Percentiles rank a stretch among this genome's conserved stretches.
phyloP scores from a whole-genome alignment of 2,888 invertebrate species.

The Andrena praecox region DNA sequence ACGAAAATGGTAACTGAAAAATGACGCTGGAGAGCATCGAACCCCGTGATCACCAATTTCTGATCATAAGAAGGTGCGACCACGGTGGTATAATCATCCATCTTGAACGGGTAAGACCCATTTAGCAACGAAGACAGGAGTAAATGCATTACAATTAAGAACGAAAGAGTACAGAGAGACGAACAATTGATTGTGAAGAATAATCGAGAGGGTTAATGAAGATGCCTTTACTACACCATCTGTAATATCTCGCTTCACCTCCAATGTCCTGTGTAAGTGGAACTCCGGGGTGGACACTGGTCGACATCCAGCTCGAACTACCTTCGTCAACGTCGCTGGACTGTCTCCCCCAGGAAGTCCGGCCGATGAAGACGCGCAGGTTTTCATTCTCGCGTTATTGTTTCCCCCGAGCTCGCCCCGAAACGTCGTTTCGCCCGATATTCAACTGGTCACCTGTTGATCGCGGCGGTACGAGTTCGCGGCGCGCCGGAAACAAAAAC shows the following conservation, averaged over 20 bases:
- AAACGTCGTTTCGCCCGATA: conserved; percentile 61
- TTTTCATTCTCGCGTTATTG: conserved; percentile 31
- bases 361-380: background rate
- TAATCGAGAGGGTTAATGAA: background rate
- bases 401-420: conserved; percentile 15
- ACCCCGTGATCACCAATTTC: too few species aligned
- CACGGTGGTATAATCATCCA: too few species aligned
- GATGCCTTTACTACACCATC: too few species aligned
- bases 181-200: too few species aligned
- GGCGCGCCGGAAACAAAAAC: conserved; percentile 65
- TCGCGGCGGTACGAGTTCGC: conserved; percentile 51
- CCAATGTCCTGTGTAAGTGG: background rate
- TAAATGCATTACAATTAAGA: too few species aligned
- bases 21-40: too few species aligned
- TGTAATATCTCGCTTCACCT: background rate
- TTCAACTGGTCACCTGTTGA: conserved; percentile 74
- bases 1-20: too few species aligned
- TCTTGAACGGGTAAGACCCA: too few species aligned
- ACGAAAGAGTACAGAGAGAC: too few species aligned
- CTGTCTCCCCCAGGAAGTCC: background rate
- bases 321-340: background rate
- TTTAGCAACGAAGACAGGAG: too few species aligned
- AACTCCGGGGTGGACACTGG: background rate
- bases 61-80: too few species aligned
- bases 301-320: background rate